phyloP scores from a whole-genome alignment of 2,113 vertebrate genomes.

The Nanorana parkeri region DNA sequence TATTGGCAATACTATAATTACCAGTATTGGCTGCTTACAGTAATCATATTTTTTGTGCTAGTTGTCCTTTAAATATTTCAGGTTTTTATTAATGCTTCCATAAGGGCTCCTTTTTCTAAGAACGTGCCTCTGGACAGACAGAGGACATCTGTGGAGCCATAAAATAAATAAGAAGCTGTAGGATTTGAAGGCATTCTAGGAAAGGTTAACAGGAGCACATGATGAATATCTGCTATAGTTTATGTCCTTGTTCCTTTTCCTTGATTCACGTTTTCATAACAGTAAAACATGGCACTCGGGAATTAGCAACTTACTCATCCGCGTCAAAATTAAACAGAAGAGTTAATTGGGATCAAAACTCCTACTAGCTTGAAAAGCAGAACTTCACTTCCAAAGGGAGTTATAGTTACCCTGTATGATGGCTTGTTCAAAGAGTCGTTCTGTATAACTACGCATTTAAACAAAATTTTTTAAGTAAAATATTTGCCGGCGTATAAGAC shows the following conservation, averaged over 20 bases:
- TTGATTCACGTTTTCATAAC: slow-evolving; percentile 12
- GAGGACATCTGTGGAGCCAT: slow-evolving; percentile 28
- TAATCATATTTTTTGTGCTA: too few relatives aligned
- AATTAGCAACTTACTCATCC: slow-evolving; percentile 27
- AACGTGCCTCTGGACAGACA: neutral
- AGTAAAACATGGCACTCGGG: slow-evolving; percentile 34
- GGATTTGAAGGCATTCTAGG: slow-evolving; percentile 6
- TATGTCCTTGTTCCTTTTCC: slow-evolving; percentile 21
- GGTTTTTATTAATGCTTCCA: neutral
- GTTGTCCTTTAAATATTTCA: neutral
- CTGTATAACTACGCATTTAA: too few relatives aligned
- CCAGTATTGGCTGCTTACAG: too few relatives aligned
- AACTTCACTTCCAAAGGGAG: neutral
- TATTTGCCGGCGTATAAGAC: too few relatives aligned
- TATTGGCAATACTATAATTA: too few relatives aligned
- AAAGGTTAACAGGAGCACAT: slow-evolving; percentile 30
- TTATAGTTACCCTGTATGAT: too few relatives aligned
- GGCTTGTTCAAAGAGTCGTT: too few relatives aligned
- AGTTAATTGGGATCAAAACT: slow-evolving; percentile 45
- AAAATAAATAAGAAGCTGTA: neutral
- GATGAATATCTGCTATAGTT: slow-evolving; percentile 28
- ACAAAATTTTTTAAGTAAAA: too few relatives aligned
- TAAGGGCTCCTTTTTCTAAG: slow-evolving; percentile 27
- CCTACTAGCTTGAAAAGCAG: slow-evolving; percentile 38
- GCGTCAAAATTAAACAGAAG: slow-evolving; percentile 43